Evolutionary conservation across 2,797 vertebrate species (phyloP), one percentile per base, ranked within the genome.

Genomic region (Nannoperca obscura): DNA sequence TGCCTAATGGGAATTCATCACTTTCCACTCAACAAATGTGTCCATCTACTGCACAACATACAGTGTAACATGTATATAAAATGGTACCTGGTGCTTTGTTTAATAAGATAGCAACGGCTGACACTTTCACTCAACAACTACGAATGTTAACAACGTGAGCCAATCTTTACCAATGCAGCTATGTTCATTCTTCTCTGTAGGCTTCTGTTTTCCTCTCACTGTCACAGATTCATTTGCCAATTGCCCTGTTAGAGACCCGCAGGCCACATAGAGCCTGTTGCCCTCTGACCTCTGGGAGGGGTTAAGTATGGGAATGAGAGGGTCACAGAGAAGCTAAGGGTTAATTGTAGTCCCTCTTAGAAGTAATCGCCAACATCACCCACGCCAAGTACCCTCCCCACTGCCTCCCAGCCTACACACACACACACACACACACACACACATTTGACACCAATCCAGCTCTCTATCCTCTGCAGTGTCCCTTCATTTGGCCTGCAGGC

Each of bases 261-360:
- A 81, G 87, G 88, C 89, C 89, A 91, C 90, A 92, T 88, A 84
- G 67, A 92, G 88, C 83, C 85, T 86, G 86, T 86, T 90, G 88
- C 71, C 84, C 88, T 78, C 53, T 86, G 84, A 87, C 88, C 84
- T 81, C 81, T 49, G 81, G 67, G 62, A 76, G 73, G 85, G 93
- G 93, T 91, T 92, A 94, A 93, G 91, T 88, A 88, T 90, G 92
- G 72, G 88, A 93, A 92, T 83, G 84, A 92, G 78, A 86, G 86
- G 88, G 93, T 93, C 91, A 81, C 71, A 59, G 81, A 81, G 78
- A 85, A 86, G 88, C 87, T 59, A 85, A 83, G 91, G 90, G 94
- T 94, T 93, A 95, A 95, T 94, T 92, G 91, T 91, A 86, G 74
- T 86, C 90, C 90, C 90, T 91, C 88, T 94, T 90, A 93, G 91